Evolutionary conservation across 1,140 invertebrate species (phyloP).

Genomic region (Eupristina koningsbergeri): DNA sequence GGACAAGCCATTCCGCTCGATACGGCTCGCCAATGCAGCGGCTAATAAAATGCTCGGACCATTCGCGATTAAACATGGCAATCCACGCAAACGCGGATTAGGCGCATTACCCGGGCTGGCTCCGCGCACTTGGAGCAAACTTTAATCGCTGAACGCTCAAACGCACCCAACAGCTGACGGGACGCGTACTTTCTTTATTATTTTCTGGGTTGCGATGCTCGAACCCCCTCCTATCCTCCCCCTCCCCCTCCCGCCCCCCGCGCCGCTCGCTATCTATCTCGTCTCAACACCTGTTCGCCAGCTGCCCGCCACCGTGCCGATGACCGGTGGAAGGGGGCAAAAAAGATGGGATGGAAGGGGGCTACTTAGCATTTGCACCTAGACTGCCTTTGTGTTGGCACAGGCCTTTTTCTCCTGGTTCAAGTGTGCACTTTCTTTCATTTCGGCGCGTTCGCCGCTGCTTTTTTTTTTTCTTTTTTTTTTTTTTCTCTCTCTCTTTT

Average conservation of each 20-base stretch:
- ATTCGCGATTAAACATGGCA: not conserved
- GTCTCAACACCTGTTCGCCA: constrained; percentile 67
- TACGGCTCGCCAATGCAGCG: not conserved
- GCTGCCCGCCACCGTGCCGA: constrained; percentile 57
- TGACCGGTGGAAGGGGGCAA: not conserved
- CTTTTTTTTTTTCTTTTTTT: too few relatives aligned
- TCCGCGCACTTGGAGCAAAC: not conserved
- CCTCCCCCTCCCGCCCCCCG: constrained; percentile 41
- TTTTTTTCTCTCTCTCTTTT: too few relatives aligned
- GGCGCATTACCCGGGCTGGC: not conserved
- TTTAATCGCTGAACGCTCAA: not conserved
- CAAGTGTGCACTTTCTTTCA: not conserved
- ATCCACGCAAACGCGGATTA: not conserved
- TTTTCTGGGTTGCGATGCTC: too few relatives aligned
- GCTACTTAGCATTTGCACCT: not conserved
- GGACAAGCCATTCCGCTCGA: not conserved
- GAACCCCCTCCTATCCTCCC: constrained; percentile 30
- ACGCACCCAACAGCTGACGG: constrained; percentile 63
- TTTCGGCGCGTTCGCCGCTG: constrained; percentile 13
- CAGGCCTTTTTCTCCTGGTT: not conserved
- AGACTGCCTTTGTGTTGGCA: not conserved
- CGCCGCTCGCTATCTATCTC: constrained; percentile 8
- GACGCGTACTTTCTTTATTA: not conserved
- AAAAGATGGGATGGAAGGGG: not conserved
- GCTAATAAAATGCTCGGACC: not conserved